Percentiles rank a stretch among this genome's conserved stretches.
phyloP scores from a whole-genome alignment of 2,113 vertebrate species.

The Chaetodon trifascialis region DNA sequence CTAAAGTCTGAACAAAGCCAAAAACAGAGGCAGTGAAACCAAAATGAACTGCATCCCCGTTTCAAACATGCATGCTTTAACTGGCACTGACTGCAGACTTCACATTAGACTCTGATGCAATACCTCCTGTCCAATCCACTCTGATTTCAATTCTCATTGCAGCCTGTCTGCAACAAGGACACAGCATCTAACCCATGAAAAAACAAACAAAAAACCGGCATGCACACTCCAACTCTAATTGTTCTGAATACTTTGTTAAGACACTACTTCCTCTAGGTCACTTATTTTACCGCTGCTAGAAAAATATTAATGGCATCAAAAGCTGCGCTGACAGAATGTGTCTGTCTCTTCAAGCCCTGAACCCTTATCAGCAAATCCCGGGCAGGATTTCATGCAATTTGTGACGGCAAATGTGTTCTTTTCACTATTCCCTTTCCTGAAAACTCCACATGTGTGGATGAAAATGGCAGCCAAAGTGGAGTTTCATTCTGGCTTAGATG shows the following conservation, averaged over 20 bases:
- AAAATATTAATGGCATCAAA: slow-evolving; percentile 44
- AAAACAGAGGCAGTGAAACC: slow-evolving; percentile 30
- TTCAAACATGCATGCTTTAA: slow-evolving; percentile 56
- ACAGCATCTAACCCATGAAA: slow-evolving; percentile 35
- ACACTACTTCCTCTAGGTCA: slow-evolving; percentile 49
- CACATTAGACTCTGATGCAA: slow-evolving; percentile 68
- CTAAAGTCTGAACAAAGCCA: slow-evolving; percentile 38
- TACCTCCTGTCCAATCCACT: slow-evolving; percentile 65
- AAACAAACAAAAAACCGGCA: neutral
- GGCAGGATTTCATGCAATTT: slow-evolving; percentile 65
- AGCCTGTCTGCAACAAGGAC: slow-evolving; percentile 70
- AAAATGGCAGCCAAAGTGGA: slow-evolving; percentile 67
- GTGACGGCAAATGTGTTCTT: slow-evolving; percentile 67
- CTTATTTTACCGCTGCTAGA: slow-evolving; percentile 28
- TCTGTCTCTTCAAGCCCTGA: slow-evolving; percentile 32
- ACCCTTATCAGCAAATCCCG: slow-evolving; percentile 62
- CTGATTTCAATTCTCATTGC: slow-evolving; percentile 71
- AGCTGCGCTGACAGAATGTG: slow-evolving; percentile 20
- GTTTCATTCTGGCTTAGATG: slow-evolving; percentile 74
- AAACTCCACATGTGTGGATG: slow-evolving; percentile 64
- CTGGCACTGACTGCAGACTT: slow-evolving; percentile 50
- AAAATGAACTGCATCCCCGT: slow-evolving; percentile 29
- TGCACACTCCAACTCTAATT: slow-evolving; percentile 24
- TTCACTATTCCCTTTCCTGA: slow-evolving; percentile 55
- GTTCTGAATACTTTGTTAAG: slow-evolving; percentile 45